phyloP scores from a whole-genome alignment of 2,797 vertebrate genomes.

The Scarus forsteni region DNA sequence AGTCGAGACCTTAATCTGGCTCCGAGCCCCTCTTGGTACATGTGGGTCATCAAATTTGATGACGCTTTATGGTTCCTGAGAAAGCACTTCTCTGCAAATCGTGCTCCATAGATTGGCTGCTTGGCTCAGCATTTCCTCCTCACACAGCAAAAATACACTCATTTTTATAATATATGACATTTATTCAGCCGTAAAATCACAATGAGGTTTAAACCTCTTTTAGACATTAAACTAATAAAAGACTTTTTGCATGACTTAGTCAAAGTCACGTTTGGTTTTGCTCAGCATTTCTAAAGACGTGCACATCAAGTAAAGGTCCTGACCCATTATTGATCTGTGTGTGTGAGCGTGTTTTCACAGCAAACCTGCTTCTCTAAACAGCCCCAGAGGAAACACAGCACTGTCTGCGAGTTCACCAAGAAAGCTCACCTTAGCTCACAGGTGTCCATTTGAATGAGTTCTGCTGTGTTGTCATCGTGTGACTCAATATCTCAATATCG shows the following conservation, averaged over 20 bases:
- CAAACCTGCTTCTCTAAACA: not conserved
- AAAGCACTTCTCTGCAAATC: slow-evolving; percentile 38
- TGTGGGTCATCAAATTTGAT: slow-evolving; percentile 27
- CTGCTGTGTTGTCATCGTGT: not conserved
- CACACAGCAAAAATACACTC: not conserved
- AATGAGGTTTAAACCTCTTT: not conserved
- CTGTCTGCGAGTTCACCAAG: not conserved
- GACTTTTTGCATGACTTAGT: not conserved
- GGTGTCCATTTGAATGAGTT: not conserved
- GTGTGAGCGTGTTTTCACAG: not conserved
- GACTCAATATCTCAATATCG: not conserved
- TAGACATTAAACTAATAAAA: not conserved
- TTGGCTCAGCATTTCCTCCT: slow-evolving; percentile 17
- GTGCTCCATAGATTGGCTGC: slow-evolving; percentile 22
- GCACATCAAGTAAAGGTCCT: not conserved
- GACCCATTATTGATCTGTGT: not conserved
- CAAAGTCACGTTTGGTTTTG: not conserved
- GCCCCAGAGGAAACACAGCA: not conserved
- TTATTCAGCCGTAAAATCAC: not conserved
- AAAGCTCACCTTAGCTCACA: not conserved
- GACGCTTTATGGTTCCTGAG: slow-evolving; percentile 23
- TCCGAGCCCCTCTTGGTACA: not conserved
- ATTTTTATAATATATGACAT: not conserved
- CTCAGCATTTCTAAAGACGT: not conserved
- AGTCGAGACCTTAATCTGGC: not conserved